Base-by-base conservation (phyloP, 2,888 invertebrate species). In the Agriotes lineatus region DNA sequence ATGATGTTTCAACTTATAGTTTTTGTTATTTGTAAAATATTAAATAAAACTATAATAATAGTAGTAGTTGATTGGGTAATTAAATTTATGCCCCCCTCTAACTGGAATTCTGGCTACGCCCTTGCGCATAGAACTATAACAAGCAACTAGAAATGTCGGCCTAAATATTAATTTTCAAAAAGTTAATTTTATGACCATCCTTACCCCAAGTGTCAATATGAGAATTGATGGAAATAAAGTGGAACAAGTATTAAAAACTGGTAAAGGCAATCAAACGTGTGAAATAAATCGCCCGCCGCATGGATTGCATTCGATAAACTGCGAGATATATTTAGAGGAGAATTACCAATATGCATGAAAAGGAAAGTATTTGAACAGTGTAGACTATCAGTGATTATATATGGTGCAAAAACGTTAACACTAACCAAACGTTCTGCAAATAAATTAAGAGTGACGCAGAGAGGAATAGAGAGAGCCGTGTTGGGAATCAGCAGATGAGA, bases 401-500 rank as follows among this genome's bases (percentile, higher is more conserved):
- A 39, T 12, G n/a, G 39, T 39, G 39, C n/a, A 4, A 12, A 39
- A 12, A 39, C 39, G n/a, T 4, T 39, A n/a, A 39, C 39, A 10
- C n/a, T 39, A 39, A 39, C 39, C n/a, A 39, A 39, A 4, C 4
- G 39, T 12, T 12, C 39, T 7, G 14, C 14, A 39, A 39, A 10
- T 39, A 39, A 39, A 39, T 39, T 39, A 39, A 39, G 39, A 39
- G 39, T 39, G 10, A 39, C n/a, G n/a, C 39, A 39, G 39, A 10
- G n/a, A 39, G 39, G n/a, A 12, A 10, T 39, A 39, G 3, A 39
- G 39, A 39, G 45, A 10, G 45, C 20, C 1, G 20, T 45, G 45
- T 10, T 45, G 19, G 20, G 45, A 45, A 10, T 45, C 5, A 45
- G 6, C 2, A 19, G 9, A 45, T 1, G 19, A 45, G 19, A 45